These are phyloP conservation scores for Diabrotica undecimpunctata DNA, from an alignment of 1,140 invertebrate species.

Conservation along the genomic window DNA sequence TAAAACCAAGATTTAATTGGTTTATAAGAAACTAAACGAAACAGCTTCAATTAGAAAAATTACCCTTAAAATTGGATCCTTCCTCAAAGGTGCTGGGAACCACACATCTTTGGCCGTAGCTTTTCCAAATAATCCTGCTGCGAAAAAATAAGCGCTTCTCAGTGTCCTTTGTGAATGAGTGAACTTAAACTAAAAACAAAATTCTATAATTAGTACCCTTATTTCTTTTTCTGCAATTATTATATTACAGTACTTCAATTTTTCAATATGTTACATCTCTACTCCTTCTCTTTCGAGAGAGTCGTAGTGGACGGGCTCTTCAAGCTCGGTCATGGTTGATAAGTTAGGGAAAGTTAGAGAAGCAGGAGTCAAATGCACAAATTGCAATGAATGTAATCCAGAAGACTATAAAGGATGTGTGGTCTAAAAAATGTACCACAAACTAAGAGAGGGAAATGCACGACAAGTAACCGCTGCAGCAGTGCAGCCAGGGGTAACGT, in stretches of 20 bases:
- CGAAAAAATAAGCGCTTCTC: slow-evolving; percentile 70
- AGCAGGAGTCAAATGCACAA: too few species aligned
- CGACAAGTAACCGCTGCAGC: too few species aligned
- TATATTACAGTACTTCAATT: background rate
- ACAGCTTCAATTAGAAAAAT: background rate
- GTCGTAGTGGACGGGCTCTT: too few species aligned
- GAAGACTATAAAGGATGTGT: too few species aligned
- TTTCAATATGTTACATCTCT: background rate
- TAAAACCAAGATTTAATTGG: background rate
- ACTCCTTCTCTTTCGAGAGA: too few species aligned
- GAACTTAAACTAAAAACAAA: slow-evolving; percentile 63
- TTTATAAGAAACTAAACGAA: background rate
- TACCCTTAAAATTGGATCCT: slow-evolving; percentile 71
- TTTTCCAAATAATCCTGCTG: slow-evolving; percentile 68
- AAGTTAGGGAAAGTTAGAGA: too few species aligned
- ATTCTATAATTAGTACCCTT: background rate
- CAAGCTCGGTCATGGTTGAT: too few species aligned
- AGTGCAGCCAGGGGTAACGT: too few species aligned
- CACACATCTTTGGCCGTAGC: slow-evolving; percentile 55
- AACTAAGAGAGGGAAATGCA: too few species aligned
- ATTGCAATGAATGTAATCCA: too few species aligned
- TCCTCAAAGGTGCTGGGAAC: slow-evolving; percentile 59
- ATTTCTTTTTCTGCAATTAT: background rate
- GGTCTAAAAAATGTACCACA: too few species aligned
- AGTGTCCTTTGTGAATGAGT: slow-evolving; percentile 71